Percentiles rank a stretch among this genome's conserved stretches.
Evolutionary conservation across 2,888 invertebrate species (phyloP).

Genomic region (Pherbina coryleti): DNA sequence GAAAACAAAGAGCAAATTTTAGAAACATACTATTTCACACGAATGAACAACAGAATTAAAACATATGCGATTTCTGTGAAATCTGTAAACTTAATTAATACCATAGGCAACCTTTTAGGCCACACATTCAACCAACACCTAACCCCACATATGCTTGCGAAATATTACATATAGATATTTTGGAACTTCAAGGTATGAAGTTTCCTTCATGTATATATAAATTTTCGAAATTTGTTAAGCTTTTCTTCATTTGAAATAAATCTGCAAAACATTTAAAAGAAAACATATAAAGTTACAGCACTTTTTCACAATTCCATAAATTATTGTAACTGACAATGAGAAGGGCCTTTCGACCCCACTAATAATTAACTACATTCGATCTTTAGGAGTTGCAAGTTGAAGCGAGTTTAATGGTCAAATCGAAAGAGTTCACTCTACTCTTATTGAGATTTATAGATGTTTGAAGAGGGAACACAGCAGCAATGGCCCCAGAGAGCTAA

Average conservation of each 20-base stretch:
- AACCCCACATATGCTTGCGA: too few species aligned
- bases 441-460: neutral
- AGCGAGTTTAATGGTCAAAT: neutral
- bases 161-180: neutral
- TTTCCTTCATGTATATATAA: neutral
- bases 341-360: neutral
- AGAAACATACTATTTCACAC: too few species aligned
- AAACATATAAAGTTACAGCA: neutral
- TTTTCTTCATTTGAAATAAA: neutral
- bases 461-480: neutral
- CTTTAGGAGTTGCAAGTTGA: neutral
- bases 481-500: neutral
- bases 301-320: neutral
- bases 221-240: neutral
- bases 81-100: too few species aligned
- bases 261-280: neutral
- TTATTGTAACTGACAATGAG: neutral
- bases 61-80: too few species aligned
- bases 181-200: neutral
- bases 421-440: neutral
- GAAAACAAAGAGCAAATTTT: too few species aligned
- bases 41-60: too few species aligned
- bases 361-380: neutral
- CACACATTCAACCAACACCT: too few species aligned
- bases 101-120: too few species aligned